Base-by-base conservation (phyloP, 2,797 vertebrate species). In the Tokudaia muenninki region DNA sequence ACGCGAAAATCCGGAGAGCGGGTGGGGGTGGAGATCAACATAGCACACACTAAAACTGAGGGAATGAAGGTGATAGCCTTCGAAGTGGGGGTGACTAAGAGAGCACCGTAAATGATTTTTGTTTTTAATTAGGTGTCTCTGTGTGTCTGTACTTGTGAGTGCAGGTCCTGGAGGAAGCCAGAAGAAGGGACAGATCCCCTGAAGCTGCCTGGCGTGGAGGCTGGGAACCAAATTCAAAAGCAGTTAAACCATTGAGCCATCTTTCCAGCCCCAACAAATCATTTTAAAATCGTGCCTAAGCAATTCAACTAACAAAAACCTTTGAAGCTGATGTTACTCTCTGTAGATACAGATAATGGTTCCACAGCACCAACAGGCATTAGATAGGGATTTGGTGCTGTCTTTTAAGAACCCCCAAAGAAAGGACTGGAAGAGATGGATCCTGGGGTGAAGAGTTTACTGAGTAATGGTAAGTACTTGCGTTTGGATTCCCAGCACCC, bases 51-150 rank as follows among this genome's bases (percentile, higher is more conserved):
- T 44, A n/a, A 94, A 91, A 77, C 31, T 57, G 26, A 63, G 67
- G 87, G 65, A 80, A 37, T 5, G 19, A 37, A 75, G 34, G 52
- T 16, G 87, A 74, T 47, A 59, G 81, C 31, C 57, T 50, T 44
- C 50, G 37, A 94, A 83, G 91, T 31, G 37, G 17, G 86, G 93
- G 87, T 41, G 67, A 92, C 61, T 91, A 13, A 81, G 70, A 94
- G 44, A 52, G 44, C n/a, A 6, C 21, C 31, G 21, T 31, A 70
- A 75, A 29, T 75, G 22, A 65, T 41, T 63, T 63, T n/a, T 24
- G 21, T 24, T 50, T 26, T 55, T 10, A 4, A 55, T 21, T 34
- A 3, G 86, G 86, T 87, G 65, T 37, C 21, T 55, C 19, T 50
- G 44, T 13, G 47, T 72, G n/a, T 41, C 34, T 74, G n/a, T 31